phyloP scores from a whole-genome alignment of 2,888 invertebrate genomes.

The Synanthedon vespiformis region DNA sequence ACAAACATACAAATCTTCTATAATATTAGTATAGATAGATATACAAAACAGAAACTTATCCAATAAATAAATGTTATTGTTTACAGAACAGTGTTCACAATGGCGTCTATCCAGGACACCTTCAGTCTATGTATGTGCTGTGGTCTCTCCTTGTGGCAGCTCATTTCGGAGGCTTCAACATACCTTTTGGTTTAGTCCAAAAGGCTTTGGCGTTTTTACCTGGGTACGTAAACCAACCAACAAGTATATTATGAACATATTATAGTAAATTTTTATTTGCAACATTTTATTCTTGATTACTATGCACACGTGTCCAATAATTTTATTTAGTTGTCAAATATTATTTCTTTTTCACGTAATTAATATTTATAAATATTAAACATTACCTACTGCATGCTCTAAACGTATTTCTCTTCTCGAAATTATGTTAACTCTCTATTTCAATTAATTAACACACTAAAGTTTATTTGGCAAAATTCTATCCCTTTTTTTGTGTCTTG shows the following conservation, averaged over 20 bases:
- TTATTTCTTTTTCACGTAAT: too few relatives aligned
- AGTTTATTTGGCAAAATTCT: not conserved
- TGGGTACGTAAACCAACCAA: conserved; percentile 71
- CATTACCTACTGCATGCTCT: too few relatives aligned
- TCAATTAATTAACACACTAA: not conserved
- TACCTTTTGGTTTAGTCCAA: conserved; percentile 86
- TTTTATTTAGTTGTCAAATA: too few relatives aligned
- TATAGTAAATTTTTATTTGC: too few relatives aligned
- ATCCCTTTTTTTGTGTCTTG: conserved; percentile 8
- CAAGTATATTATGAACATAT: not conserved
- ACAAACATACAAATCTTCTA: too few relatives aligned
- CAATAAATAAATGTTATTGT: conserved; percentile 1
- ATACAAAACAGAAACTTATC: not conserved
- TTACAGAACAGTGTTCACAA: conserved; percentile 94
- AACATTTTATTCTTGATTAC: too few relatives aligned
- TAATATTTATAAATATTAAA: too few relatives aligned
- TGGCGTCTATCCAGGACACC: conserved; percentile 95
- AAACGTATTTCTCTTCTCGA: too few relatives aligned
- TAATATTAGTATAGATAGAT: too few relatives aligned
- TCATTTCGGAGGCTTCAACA: conserved; percentile 82
- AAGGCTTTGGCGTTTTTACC: conserved; percentile 80
- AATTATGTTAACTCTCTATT: too few relatives aligned
- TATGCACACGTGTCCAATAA: too few relatives aligned
- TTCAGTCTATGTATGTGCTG: conserved; percentile 88
- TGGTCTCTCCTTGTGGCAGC: conserved; percentile 83